Percentiles rank a stretch among this genome's conserved stretches.
Evolutionary conservation across 2,797 vertebrate species (phyloP).

Genomic region (Heliangelus exortis): DNA sequence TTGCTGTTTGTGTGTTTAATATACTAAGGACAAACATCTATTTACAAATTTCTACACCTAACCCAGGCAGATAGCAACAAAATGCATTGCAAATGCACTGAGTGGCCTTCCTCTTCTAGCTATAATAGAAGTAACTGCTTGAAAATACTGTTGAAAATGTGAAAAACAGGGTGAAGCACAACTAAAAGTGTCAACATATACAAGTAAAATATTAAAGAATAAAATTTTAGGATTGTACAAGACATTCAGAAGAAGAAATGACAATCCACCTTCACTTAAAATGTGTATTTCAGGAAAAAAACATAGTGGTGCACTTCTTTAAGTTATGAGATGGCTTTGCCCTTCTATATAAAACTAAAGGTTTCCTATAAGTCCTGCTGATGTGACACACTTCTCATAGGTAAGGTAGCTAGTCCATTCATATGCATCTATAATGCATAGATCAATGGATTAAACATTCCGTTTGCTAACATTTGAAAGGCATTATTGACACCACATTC

Average conservation of each 20-base stretch:
- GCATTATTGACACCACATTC: background rate
- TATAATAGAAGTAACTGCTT: background rate
- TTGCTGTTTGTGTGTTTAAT: conserved; percentile 57
- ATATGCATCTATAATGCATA: background rate
- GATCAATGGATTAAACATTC: background rate
- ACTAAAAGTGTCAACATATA: background rate
- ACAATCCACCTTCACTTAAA: background rate
- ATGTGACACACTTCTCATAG: background rate
- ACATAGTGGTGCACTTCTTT: background rate
- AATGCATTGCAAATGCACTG: conserved; percentile 26
- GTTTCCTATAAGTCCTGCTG: background rate
- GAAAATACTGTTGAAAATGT: background rate
- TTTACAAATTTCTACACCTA: conserved; percentile 64
- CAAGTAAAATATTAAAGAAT: background rate
- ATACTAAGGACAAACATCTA: conserved; percentile 66
- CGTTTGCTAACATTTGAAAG: background rate
- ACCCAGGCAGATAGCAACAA: background rate
- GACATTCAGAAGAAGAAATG: background rate
- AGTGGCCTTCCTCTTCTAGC: background rate
- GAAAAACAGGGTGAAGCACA: background rate
- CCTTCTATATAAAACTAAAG: background rate
- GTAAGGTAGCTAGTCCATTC: background rate
- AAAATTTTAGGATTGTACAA: background rate
- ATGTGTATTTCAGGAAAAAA: background rate
- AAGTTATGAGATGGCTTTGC: background rate